Base-by-base conservation (phyloP, 2,797 vertebrate species). In the Echiichthys vipera region DNA sequence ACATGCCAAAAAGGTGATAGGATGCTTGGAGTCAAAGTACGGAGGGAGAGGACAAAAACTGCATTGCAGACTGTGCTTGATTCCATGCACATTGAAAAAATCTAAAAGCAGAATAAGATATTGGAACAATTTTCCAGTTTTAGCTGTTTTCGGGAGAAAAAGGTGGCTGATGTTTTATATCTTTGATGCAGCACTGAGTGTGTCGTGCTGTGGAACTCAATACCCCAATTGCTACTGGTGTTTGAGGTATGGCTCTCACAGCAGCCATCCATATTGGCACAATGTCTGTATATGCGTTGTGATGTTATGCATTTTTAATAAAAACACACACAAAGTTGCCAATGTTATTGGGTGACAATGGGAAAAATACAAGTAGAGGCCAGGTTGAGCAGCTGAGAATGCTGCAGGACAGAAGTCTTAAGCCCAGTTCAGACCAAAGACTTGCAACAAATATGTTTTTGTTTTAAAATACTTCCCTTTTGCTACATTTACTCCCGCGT, bases 281-380 rank as follows among this genome's bases (percentile, higher is more conserved):
- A 81, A 78, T 34, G 61, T 76, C 59, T 74, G 39, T 17, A 39
- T 17, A 39, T 59, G 25, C 46, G 24, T 64, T 83, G 76, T 70
- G 47, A 67, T 65, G 65, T 56, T 71, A 78, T 81, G 74, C 79
- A 88, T 88, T 84, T 88, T 87, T 83, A 65, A 88, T 84, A 78
- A 61, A 71, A 81, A 64, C 45, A 64, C 47, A 40, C 51, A 49
- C 61, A 70, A 45, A 82, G 37, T 64, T 74, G 54, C 46, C 58
- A 65, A 75, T 24, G 39, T 47, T 55, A 65, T 46, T 32, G 11
- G 34, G 34, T 72, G 78, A 75, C 58, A 63, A 46, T 36, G 12
- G 30, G 40, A 22, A 49, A 46, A 83, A 65, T 40, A 9, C 42
- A 62, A 72, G 65, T 55, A 0, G 3, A 57, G 51, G 30, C 15